Evolutionary conservation across 2,113 vertebrate species (phyloP).

Genomic region (Hiodon tergisus): DNA sequence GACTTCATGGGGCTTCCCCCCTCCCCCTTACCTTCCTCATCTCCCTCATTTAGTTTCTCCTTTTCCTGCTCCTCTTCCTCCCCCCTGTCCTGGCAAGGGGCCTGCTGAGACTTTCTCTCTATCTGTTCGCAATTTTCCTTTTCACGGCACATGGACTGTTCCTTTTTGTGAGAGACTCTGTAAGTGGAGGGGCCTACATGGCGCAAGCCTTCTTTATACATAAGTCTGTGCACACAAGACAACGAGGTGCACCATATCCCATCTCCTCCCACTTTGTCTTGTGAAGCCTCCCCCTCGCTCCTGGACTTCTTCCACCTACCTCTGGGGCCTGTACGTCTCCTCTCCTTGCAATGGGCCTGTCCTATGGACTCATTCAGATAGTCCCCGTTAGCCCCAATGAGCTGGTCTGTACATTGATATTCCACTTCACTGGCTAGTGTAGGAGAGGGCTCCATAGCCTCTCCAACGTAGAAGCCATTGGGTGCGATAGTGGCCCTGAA

Average conservation of each 20-base stretch:
- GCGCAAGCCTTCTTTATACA: constrained; percentile 63
- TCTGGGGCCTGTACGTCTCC: background rate
- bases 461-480: constrained; percentile 77
- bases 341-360: constrained; percentile 61
- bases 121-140: too few species aligned
- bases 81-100: constrained; percentile 15
- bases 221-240: constrained; percentile 60
- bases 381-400: constrained; percentile 70
- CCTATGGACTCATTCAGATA: constrained; percentile 62
- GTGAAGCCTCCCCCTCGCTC: constrained; percentile 61
- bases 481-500: constrained; percentile 87
- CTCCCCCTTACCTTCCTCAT: constrained; percentile 42
- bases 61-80: constrained; percentile 39
- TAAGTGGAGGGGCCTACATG: constrained; percentile 81
- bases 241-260: constrained; percentile 47
- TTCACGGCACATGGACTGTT: constrained; percentile 2
- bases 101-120: too few species aligned
- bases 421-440: constrained; percentile 58
- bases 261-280: constrained; percentile 58
- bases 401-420: constrained; percentile 67
- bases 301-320: constrained; percentile 47
- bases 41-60: background rate
- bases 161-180: constrained; percentile 56
- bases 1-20: constrained; percentile 58
- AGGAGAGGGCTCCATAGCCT: constrained; percentile 66